These are phyloP conservation scores for Alloscopus bannaensis DNA, from an alignment of 2,888 invertebrate species.

Conservation along the genomic window DNA sequence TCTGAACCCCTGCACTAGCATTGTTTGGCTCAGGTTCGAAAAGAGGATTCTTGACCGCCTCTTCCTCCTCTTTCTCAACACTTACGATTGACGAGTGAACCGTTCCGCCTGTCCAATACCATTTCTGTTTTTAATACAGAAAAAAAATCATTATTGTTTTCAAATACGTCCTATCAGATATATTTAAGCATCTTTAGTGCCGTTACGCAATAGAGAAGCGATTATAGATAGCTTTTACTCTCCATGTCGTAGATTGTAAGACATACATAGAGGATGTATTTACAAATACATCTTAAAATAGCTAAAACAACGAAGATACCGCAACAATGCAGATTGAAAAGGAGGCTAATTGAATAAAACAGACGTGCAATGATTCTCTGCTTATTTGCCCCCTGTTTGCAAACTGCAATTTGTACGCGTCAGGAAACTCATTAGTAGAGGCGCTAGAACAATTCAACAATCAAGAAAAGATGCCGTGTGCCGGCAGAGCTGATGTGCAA, in stretches of 20 bases:
- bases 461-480: too few relatives aligned
- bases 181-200: too few relatives aligned
- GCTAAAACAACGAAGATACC: too few relatives aligned
- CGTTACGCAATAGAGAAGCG: too few relatives aligned
- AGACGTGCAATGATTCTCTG: too few relatives aligned
- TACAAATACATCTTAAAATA: too few relatives aligned
- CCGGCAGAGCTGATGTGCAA: neutral
- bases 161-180: too few relatives aligned
- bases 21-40: conserved; percentile 78
- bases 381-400: neutral
- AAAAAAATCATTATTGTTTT: neutral
- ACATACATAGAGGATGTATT: too few relatives aligned
- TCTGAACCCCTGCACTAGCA: conserved; percentile 78
- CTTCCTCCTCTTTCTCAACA: conserved; percentile 15
- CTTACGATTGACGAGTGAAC: conserved; percentile 27
- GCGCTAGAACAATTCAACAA: neutral
- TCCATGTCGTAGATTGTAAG: too few relatives aligned
- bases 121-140: conserved; percentile 71
- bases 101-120: conserved; percentile 74
- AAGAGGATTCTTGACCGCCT: conserved; percentile 47
- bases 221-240: too few relatives aligned
- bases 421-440: conserved; percentile 1
- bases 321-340: neutral
- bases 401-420: neutral
- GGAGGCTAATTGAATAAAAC: neutral